Evolutionary conservation across 1,140 invertebrate genomes (phyloP).

Genomic region (Drosophila murphyi): DNA sequence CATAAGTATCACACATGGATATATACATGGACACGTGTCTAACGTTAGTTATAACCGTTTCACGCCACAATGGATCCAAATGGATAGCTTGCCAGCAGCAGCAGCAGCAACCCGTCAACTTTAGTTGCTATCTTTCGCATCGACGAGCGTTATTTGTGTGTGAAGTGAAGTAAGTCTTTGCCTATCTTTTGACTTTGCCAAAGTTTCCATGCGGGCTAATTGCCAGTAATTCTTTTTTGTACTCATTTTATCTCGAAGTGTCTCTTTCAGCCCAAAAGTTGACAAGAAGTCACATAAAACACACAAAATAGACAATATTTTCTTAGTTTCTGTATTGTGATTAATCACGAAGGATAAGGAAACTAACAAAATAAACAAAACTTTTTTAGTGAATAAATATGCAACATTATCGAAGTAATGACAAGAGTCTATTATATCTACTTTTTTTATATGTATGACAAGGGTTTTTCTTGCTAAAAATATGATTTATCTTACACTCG

Average conservation of each 20-base stretch:
- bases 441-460: too few species aligned
- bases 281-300: neutral
- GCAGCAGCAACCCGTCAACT: conserved; percentile 12
- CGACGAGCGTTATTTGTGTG: neutral
- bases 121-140: neutral
- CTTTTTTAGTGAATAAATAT: too few species aligned
- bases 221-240: neutral
- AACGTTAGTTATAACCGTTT: conserved; percentile 29
- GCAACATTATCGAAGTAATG: too few species aligned
- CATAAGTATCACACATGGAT: conserved; percentile 27
- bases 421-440: too few species aligned
- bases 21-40: conserved; percentile 9
- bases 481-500: too few species aligned
- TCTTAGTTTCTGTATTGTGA: neutral
- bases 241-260: neutral
- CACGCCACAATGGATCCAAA: conserved; percentile 11
- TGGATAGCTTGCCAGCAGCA: conserved; percentile 3
- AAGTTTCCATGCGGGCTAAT: conserved; percentile 38
- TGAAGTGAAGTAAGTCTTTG: neutral
- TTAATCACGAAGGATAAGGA: neutral
- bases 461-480: too few species aligned
- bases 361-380: neutral
- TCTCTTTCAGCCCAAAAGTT: neutral
- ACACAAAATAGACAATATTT: neutral
- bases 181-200: conserved; percentile 28